Base-by-base conservation (phyloP, 2,113 vertebrate genomes). In the Brachyistius frenatus region DNA sequence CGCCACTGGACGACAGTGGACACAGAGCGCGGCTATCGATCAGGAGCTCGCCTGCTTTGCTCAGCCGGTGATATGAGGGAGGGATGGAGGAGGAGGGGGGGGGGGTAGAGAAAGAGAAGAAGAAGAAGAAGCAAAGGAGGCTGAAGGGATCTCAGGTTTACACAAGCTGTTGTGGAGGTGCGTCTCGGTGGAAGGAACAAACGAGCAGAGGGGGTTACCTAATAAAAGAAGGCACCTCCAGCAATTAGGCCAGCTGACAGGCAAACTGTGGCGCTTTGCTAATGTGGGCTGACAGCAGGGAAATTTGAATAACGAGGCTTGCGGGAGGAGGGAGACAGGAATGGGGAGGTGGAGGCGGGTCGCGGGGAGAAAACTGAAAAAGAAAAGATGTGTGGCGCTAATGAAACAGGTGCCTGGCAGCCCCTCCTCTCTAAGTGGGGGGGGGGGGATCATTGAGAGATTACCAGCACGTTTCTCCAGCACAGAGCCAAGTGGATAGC, bases 221-320 rank as follows among this genome's bases (percentile, higher is more conserved):
- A 85, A 89, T 94, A 93, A 95, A 93, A 92, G 92, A 91, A 94
- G 89, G 91, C 93, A 94, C 92, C 92, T 92, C 88, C 75, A 91
- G 91, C 93, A 95, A 95, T 95, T 94, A 94, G 91, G 88, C 84
- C 90, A 91, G 91, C 93, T 92, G 94, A 95, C 94, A 94, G 92
- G 81, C 92, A 92, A 93, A 91, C 91, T 88, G 90, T 83, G 89
- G 87, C 49, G 72, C 80, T 55, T 64, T 33, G 88, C 94, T 95
- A 94, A 95, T 95, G 92, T 89, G 86, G 92, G 91, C 91, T 92
- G 94, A 95, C 94, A 94, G 94, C 92, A 86, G 93, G 91, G 90
- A 93, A 90, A 94, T 94, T 93, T 95, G 90, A 94, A 94, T 94
- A 95, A 94, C 87, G 91, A 95, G 93, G 92, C 91, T 91, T 89